Conservation (phyloP, 2,113 vertebrate species). For the Pycnonotus jocosus region DNA sequence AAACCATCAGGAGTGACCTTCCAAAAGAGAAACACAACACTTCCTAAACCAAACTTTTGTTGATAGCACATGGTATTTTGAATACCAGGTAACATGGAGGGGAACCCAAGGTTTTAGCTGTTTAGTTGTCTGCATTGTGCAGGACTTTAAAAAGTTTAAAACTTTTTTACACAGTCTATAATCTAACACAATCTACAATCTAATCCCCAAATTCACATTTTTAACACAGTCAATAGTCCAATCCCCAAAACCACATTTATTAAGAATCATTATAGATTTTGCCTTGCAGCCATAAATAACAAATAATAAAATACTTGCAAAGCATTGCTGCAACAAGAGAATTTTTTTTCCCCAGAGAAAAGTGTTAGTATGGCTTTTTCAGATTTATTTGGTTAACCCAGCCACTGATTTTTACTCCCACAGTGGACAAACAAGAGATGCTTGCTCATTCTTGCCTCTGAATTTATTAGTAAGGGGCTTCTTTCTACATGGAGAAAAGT, state of each 20-base stretch:
- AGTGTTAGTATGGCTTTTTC: background rate
- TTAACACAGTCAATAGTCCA: background rate
- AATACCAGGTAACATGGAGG: background rate
- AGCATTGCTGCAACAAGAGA: background rate
- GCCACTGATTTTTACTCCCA: background rate
- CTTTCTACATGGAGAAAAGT: constrained; percentile 35
- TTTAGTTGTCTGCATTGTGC: background rate
- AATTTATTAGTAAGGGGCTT: constrained; percentile 11
- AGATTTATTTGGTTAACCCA: background rate
- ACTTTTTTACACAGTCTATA: background rate
- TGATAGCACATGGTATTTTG: background rate
- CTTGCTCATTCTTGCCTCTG: background rate
- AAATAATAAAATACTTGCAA: background rate
- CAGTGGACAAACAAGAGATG: background rate
- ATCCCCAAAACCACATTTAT: background rate
- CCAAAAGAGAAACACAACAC: background rate
- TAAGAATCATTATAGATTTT: background rate
- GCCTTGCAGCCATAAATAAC: background rate
- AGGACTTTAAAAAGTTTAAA: no score
- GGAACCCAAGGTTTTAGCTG: background rate
- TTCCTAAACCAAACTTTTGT: background rate
- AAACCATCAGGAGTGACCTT: background rate
- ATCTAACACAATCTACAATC: background rate
- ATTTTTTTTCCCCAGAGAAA: background rate
- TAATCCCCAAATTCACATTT: background rate